phyloP scores from a whole-genome alignment of 2,888 invertebrate genomes.

The Ennomos fuscantarius region DNA sequence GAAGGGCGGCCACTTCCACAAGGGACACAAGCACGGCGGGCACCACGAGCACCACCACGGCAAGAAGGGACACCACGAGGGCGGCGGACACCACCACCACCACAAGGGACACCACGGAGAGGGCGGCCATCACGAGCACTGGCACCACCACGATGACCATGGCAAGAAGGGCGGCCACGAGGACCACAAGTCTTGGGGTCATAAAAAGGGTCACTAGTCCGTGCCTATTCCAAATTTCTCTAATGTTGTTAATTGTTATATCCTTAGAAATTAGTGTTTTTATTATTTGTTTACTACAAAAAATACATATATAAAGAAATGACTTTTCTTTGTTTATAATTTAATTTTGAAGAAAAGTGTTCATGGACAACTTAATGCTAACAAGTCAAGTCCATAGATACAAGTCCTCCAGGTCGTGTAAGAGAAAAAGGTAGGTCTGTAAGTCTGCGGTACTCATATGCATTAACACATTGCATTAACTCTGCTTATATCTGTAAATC shows the following conservation, averaged over 20 bases:
- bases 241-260: slow-evolving; percentile 63
- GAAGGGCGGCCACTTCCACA: slow-evolving; percentile 92
- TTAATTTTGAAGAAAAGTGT: too few species aligned
- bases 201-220: slow-evolving; percentile 80
- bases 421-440: too few species aligned
- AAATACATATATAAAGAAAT: slow-evolving; percentile 34
- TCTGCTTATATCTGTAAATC: too few species aligned
- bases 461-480: too few species aligned
- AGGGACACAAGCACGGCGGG: slow-evolving; percentile 90
- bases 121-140: slow-evolving; percentile 91
- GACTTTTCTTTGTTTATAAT: neutral
- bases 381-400: too few species aligned
- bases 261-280: slow-evolving; percentile 54
- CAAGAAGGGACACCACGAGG: slow-evolving; percentile 90
- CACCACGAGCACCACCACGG: slow-evolving; percentile 91
- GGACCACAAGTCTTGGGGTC: slow-evolving; percentile 92
- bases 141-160: slow-evolving; percentile 88
- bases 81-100: slow-evolving; percentile 91
- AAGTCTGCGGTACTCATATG: too few species aligned
- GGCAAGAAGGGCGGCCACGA: slow-evolving; percentile 93
- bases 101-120: slow-evolving; percentile 92
- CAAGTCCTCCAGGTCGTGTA: too few species aligned
- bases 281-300: slow-evolving; percentile 55
- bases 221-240: slow-evolving; percentile 36
- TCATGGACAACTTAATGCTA: too few species aligned